A percentile compares a stretch with the other conserved stretches of the same genome.
Evolutionary conservation across 2,797 vertebrate species (phyloP).

Genomic region (Cyclura pinguis): DNA sequence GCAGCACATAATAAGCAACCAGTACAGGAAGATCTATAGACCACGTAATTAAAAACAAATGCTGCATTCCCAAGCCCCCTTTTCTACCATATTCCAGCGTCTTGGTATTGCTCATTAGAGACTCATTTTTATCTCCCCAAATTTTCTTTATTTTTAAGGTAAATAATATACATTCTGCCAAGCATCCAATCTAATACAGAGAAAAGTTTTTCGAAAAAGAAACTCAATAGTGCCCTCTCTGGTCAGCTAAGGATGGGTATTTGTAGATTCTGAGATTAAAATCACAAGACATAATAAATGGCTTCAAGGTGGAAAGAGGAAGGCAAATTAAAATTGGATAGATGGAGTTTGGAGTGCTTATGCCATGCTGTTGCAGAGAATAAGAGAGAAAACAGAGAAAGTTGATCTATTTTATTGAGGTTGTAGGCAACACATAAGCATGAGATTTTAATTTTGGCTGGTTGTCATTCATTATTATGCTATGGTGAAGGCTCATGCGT

Average conservation of each 20-base stretch:
- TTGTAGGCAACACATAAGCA: slow-evolving; percentile 34
- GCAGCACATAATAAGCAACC: slow-evolving; percentile 49
- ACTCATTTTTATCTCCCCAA: neutral
- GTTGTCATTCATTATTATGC: slow-evolving; percentile 39
- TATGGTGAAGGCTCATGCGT: neutral
- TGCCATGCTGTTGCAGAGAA: slow-evolving; percentile 17
- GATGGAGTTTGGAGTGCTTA: slow-evolving; percentile 23
- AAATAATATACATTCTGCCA: neutral
- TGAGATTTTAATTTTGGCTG: slow-evolving; percentile 43
- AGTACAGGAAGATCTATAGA: slow-evolving; percentile 13
- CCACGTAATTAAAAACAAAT: neutral
- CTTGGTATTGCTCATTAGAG: slow-evolving; percentile 4
- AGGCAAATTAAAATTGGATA: slow-evolving; percentile 23
- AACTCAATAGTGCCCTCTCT: neutral
- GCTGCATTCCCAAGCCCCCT: neutral
- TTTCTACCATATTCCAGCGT: neutral
- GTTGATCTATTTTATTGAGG: slow-evolving; percentile 27
- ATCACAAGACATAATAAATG: slow-evolving; percentile 24
- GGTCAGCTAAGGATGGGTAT: neutral
- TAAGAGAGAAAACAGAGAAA: slow-evolving; percentile 3
- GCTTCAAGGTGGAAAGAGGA: slow-evolving; percentile 3
- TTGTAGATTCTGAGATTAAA: slow-evolving; percentile 19
- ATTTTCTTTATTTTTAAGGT: slow-evolving; percentile 8
- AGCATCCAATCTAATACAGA: neutral
- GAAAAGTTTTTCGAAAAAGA: neutral